Evolutionary conservation across 2,888 invertebrate genomes (phyloP).

Genomic region (Plebejus melissa): DNA sequence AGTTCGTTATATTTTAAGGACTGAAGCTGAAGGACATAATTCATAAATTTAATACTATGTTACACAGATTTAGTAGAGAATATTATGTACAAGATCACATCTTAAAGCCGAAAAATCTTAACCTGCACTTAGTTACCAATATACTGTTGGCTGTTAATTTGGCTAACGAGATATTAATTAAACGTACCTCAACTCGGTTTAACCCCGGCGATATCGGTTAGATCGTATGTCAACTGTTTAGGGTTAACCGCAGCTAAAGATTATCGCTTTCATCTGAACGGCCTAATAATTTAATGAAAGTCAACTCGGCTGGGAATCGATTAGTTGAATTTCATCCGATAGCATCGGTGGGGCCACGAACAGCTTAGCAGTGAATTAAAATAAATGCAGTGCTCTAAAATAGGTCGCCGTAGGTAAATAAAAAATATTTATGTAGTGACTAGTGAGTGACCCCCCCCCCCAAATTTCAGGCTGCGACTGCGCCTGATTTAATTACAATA

Average conservation of each 20-base stretch:
- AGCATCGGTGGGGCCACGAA: slow-evolving; percentile 44
- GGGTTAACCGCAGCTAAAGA: slow-evolving; percentile 47
- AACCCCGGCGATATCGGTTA: slow-evolving; percentile 8
- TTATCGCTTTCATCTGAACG: slow-evolving; percentile 42
- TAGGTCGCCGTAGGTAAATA: too few relatives aligned
- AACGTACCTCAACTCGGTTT: neutral
- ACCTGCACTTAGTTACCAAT: neutral
- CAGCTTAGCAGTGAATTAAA: neutral
- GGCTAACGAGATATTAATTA: neutral
- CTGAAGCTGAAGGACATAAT: too few relatives aligned
- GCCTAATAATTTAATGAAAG: slow-evolving; percentile 62
- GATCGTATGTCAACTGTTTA: slow-evolving; percentile 41
- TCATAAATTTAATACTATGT: too few relatives aligned
- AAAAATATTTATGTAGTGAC: too few relatives aligned
- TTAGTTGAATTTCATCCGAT: slow-evolving; percentile 64
- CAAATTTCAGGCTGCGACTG: too few relatives aligned
- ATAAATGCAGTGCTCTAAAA: too few relatives aligned
- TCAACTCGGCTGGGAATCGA: slow-evolving; percentile 54
- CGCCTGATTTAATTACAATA: too few relatives aligned
- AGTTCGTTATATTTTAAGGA: too few relatives aligned
- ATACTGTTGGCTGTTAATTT: neutral
- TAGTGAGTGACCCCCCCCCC: too few relatives aligned
- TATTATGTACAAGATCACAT: too few relatives aligned
- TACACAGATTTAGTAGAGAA: too few relatives aligned
- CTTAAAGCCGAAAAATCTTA: too few relatives aligned